Evolutionary conservation across 2,797 vertebrate species (phyloP), one percentile per base, ranked within the genome.

Genomic region (Parotocinclus haroldoi): DNA sequence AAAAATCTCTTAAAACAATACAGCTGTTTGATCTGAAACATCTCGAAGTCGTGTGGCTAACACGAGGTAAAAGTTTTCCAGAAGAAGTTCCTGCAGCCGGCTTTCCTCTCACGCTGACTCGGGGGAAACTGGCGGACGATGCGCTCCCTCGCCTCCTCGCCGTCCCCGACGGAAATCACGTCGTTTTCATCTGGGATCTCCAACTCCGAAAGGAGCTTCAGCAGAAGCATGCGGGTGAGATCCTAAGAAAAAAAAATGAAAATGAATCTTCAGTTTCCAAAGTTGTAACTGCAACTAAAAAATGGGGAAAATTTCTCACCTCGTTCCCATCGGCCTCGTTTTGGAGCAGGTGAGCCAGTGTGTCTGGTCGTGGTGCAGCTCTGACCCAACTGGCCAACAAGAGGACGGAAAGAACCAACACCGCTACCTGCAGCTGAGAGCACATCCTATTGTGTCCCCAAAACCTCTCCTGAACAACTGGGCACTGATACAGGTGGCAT

Each of bases 61-160:
- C 91, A 92, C 0, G 89, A 89, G 27, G 91, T 92, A 79, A 90
- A 92, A 0, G 89, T 91, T 74, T 92, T 92, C 90, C 91, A 92
- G 78, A 89, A 92, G 81, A 92, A 92, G 80, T 85, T 91, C 16
- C 89, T 86, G 76, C 90, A 92, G 69, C 90, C 91, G 0, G 87
- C 85, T 58, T 91, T 91, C 54, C 91, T 85, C 54, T 88, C 86
- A 14, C 91, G 78, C 5, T 86, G 88, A 1, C 85, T 71, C 38
- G 82, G 67, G 3, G 85, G 80, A 16, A 90, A 69, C 69, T 90
- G 84, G 10, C 89, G 79, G 12, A 62, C 74, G 77, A 83, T 63
- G 57, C 79, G 77, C 60, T 71, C 79, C 42, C 77, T 68, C 42
- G 69, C 66, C 9, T 75, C 76, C 36, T 63, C 14, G 7, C 77